Evolutionary conservation across 1,140 invertebrate genomes (phyloP).

Genomic region (Mya arenaria): DNA sequence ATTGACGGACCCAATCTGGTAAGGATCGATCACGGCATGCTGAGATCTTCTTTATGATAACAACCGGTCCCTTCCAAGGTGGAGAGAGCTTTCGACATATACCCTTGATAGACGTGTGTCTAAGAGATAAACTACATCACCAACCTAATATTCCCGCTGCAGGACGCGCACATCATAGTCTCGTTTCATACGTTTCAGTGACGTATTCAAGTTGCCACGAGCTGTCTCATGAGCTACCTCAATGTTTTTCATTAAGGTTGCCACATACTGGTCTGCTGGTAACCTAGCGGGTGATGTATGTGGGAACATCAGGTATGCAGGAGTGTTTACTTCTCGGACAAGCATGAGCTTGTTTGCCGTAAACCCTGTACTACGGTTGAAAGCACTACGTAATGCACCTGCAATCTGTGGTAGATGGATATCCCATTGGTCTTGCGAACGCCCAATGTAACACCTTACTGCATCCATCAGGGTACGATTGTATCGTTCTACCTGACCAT

Average conservation of each 20-base stretch:
- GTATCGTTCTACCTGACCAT: no score
- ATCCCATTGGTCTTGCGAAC: not conserved
- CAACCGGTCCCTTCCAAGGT: slow-evolving; percentile 20
- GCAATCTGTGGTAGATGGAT: not conserved
- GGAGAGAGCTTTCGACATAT: not conserved
- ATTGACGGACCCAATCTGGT: not conserved
- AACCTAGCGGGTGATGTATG: not conserved
- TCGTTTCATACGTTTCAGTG: slow-evolving; percentile 4
- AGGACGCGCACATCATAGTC: not conserved
- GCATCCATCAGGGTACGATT: no score
- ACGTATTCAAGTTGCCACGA: not conserved
- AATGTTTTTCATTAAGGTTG: not conserved
- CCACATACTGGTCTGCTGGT: not conserved
- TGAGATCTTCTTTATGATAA: not conserved
- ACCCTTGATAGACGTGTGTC: not conserved
- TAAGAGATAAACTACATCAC: slow-evolving; percentile 24
- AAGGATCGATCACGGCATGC: not conserved
- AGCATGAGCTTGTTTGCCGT: slow-evolving; percentile 19
- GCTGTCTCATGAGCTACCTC: slow-evolving; percentile 6
- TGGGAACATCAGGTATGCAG: not conserved
- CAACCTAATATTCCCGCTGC: no score
- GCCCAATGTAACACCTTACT: no score
- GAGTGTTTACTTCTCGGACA: not conserved
- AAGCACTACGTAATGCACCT: not conserved
- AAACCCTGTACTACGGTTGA: slow-evolving; percentile 1